phyloP scores from a whole-genome alignment of 2,113 vertebrate species.

The Cyanoliseus patagonus region DNA sequence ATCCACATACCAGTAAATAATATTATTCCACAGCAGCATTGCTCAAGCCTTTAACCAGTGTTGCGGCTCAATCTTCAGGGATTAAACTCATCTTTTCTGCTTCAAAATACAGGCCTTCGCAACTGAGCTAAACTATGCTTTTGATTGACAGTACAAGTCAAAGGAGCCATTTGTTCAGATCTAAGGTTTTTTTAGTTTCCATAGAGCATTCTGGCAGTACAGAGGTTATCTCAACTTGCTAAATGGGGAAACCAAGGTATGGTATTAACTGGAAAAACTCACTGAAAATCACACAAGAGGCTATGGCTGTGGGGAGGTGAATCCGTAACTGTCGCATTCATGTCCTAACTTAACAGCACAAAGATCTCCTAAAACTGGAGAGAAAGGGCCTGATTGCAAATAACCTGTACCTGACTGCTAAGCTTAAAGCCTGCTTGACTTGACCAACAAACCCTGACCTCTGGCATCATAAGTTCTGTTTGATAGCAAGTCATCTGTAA shows the following conservation, averaged over 20 bases:
- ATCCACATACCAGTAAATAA: fast-evolving
- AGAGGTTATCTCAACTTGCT: neutral
- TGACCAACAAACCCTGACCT: neutral
- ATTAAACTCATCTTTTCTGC: neutral
- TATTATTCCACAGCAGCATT: neutral
- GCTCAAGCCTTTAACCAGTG: neutral
- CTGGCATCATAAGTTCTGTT: neutral
- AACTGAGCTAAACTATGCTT: neutral
- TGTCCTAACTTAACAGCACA: neutral
- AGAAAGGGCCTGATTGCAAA: neutral
- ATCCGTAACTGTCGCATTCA: neutral
- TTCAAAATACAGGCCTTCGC: neutral
- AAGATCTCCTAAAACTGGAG: neutral
- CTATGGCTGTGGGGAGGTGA: neutral
- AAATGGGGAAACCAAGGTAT: neutral
- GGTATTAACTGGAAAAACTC: neutral
- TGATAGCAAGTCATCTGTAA: neutral
- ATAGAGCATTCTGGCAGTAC: neutral
- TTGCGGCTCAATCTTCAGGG: neutral
- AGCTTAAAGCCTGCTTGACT: neutral
- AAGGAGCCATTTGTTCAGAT: neutral
- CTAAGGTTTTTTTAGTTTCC: neutral
- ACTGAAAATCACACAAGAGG: neutral
- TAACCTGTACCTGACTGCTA: neutral
- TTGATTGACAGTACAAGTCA: neutral